A percentile compares a stretch with the other conserved stretches of the same genome.
These are phyloP conservation scores for Pecten maximus DNA, from an alignment of 2,888 invertebrate species.

Conservation along the genomic window DNA sequence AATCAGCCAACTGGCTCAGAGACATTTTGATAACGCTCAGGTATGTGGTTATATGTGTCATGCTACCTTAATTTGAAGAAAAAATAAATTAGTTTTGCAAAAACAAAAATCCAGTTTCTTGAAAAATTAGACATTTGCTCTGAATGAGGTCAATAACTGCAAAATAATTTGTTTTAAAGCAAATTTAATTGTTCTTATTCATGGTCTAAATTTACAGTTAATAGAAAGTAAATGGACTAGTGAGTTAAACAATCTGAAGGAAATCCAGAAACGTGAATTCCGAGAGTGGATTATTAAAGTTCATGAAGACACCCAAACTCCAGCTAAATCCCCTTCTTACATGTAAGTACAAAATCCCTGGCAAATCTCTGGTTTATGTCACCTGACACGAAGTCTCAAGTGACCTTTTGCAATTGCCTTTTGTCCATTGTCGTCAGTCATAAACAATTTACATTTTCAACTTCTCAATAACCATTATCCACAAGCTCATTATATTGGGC, in stretches of 20 bases:
- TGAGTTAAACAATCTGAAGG: conserved; percentile 91
- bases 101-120: too few species aligned
- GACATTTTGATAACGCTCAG: conserved; percentile 85
- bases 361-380: background rate
- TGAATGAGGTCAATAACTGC: background rate
- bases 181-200: background rate
- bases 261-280: conserved; percentile 93
- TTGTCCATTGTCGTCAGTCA: too few species aligned
- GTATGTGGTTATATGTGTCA: conserved; percentile 54
- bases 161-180: background rate
- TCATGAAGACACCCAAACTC: conserved; percentile 87
- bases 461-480: too few species aligned
- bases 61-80: background rate
- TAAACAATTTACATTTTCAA: too few species aligned
- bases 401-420: too few species aligned
- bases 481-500: too few species aligned
- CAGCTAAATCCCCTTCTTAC: conserved; percentile 76
- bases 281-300: conserved; percentile 94
- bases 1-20: conserved; percentile 91
- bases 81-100: background rate
- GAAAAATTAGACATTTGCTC: too few species aligned
- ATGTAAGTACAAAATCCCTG: conserved; percentile 68
- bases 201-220: conserved; percentile 86
- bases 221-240: conserved; percentile 91
- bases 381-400: too few species aligned